These are phyloP conservation scores for Ichneumon xanthorius DNA, from an alignment of 2,888 invertebrate species.

Conservation along the genomic window DNA sequence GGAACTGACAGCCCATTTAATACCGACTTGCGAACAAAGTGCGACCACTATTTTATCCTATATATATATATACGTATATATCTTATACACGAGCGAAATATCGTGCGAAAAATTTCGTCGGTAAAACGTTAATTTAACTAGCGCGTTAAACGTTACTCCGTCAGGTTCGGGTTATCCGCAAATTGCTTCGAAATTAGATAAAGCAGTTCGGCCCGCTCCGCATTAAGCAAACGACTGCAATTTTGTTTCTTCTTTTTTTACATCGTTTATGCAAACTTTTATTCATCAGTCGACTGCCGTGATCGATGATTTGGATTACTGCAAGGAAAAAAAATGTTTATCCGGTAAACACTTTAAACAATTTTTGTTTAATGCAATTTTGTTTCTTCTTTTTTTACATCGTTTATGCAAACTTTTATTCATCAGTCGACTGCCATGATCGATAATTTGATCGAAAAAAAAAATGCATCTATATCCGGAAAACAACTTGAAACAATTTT, in stretches of 20 bases:
- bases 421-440: too few species aligned
- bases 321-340: neutral
- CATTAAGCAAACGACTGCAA: too few species aligned
- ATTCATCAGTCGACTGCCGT: too few species aligned
- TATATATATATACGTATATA: neutral
- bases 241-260: too few species aligned
- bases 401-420: too few species aligned
- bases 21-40: constrained; percentile 60
- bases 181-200: neutral
- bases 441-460: neutral
- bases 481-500: neutral
- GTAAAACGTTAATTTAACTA: neutral
- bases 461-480: neutral
- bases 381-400: too few species aligned
- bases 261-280: too few species aligned
- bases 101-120: neutral
- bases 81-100: neutral
- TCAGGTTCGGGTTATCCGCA: neutral
- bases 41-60: constrained; percentile 34
- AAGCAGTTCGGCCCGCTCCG: too few species aligned
- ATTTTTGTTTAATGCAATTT: neutral
- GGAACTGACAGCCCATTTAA: constrained; percentile 79
- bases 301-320: too few species aligned
- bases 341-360: neutral
- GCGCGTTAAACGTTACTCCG: neutral